phyloP scores from a whole-genome alignment of 2,113 vertebrate species.

The Eulacestoma nigropectus region DNA sequence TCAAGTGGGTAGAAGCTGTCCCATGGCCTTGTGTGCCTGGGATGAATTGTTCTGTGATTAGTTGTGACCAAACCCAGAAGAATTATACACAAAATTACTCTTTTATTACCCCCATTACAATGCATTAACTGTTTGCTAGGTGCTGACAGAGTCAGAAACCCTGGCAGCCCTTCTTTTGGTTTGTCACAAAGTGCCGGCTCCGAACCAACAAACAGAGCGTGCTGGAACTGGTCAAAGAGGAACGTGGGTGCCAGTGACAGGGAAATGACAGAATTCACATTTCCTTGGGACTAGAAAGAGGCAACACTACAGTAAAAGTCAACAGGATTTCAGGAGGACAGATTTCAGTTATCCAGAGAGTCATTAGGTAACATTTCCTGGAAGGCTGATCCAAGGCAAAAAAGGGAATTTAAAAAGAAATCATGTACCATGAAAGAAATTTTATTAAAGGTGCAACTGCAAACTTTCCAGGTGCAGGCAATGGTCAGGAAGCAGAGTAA shows the following conservation, averaged over 20 bases:
- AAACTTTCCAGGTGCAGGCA: neutral
- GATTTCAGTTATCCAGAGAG: neutral
- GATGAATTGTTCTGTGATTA: neutral
- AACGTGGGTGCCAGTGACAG: neutral
- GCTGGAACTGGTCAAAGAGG: neutral
- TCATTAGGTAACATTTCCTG: neutral
- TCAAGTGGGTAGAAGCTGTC: neutral
- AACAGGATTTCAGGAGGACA: neutral
- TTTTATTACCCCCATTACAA: conserved; percentile 25
- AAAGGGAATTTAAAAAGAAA: neutral
- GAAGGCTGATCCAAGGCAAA: neutral
- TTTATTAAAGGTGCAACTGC: neutral
- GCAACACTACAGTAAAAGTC: neutral
- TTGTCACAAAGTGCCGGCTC: neutral
- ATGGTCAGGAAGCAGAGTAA: neutral
- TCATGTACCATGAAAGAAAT: neutral
- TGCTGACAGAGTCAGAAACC: neutral
- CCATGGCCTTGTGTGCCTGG: neutral
- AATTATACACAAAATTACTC: neutral
- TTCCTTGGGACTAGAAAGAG: neutral
- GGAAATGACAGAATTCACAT: conserved; percentile 3
- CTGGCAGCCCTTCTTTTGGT: neutral
- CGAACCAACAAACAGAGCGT: neutral
- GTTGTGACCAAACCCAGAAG: neutral
- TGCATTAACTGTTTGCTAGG: neutral